A percentile compares a stretch with the other conserved stretches of the same genome.
Evolutionary conservation across 37 sponge, comb jelly and placozoan species (phyloP).

Genomic region (Agelas oroides): DNA sequence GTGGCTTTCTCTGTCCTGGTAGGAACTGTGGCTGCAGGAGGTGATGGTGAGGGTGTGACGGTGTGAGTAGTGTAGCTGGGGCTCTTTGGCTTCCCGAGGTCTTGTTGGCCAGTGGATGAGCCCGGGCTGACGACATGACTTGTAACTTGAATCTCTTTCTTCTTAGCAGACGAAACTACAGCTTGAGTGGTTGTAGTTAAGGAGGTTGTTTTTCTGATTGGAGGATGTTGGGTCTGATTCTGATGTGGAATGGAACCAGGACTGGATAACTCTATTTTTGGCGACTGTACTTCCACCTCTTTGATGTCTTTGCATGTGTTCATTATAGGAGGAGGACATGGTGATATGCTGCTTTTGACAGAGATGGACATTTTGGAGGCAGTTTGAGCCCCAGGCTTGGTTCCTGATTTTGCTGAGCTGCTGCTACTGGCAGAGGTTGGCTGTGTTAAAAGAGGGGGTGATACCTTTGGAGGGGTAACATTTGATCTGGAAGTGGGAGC

Average conservation of each 20-base stretch:
- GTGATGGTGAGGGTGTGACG: not conserved
- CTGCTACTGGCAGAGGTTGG: not conserved
- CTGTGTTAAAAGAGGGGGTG: too few species aligned
- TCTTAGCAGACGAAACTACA: too few species aligned
- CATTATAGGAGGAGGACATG: not conserved
- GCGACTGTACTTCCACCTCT: not conserved
- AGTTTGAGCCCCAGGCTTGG: not conserved
- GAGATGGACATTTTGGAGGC: constrained; percentile 22
- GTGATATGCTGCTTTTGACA: constrained; percentile 14
- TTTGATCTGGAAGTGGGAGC: not conserved
- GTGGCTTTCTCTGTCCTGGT: not conserved
- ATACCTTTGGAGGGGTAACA: too few species aligned
- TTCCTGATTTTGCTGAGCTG: not conserved
- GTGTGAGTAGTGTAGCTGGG: not conserved
- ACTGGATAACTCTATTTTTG: not conserved
- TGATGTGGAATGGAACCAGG: too few species aligned
- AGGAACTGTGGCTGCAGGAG: not conserved
- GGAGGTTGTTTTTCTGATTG: too few species aligned
- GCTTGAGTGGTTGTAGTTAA: too few species aligned
- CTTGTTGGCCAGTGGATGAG: too few species aligned
- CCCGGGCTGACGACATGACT: too few species aligned
- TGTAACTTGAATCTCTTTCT: too few species aligned
- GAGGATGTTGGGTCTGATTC: too few species aligned
- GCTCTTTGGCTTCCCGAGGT: too few species aligned
- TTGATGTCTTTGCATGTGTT: constrained; percentile 20